phyloP scores from a whole-genome alignment of 2,113 vertebrate genomes.

The Oenanthe oenanthe region DNA sequence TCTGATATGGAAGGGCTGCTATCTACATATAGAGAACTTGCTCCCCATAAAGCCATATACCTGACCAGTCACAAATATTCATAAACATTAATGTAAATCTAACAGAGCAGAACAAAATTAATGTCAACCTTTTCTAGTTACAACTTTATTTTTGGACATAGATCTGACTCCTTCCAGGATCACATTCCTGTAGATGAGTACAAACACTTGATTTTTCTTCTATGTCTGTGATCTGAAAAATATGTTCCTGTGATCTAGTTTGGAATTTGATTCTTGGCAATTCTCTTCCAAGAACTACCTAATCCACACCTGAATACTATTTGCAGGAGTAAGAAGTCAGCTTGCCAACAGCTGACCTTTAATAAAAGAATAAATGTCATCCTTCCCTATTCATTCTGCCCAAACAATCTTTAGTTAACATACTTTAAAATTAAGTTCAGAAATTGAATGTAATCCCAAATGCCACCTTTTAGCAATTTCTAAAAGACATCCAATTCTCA shows the following conservation, averaged over 20 bases:
- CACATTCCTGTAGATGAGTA: neutral
- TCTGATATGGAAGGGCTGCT: neutral
- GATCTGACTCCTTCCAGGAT: neutral
- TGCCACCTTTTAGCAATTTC: neutral
- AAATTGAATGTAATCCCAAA: neutral
- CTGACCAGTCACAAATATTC: neutral
- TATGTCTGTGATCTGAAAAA: neutral
- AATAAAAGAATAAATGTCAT: neutral
- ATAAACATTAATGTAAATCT: neutral
- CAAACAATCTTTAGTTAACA: neutral
- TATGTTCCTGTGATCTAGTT: neutral
- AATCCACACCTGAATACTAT: neutral
- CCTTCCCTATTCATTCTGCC: neutral
- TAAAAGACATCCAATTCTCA: neutral
- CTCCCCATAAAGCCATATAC: neutral
- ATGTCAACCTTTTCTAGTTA: neutral
- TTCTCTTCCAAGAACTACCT: neutral
- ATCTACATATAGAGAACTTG: neutral
- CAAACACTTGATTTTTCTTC: neutral
- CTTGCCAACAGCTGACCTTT: neutral
- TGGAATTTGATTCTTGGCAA: neutral
- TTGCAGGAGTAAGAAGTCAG: neutral
- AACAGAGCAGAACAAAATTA: neutral
- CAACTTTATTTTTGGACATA: neutral
- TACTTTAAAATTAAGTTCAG: neutral